phyloP scores from a whole-genome alignment of 2,797 vertebrate species.

The Acipenser ruthenus region DNA sequence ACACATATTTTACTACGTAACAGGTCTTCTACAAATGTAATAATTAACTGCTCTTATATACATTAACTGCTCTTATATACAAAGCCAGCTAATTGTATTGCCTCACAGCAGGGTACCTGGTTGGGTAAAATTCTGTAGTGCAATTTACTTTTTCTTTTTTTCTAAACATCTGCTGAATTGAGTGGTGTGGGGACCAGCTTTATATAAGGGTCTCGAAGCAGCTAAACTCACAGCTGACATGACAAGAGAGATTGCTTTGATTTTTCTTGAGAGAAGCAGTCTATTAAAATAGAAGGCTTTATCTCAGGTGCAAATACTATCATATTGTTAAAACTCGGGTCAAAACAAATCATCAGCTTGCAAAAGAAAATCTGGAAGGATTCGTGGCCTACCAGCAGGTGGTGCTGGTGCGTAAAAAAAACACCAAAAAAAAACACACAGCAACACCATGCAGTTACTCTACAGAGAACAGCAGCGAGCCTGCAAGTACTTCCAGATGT shows the following conservation, averaged over 20 bases:
- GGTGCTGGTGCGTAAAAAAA: background rate
- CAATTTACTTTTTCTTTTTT: constrained; percentile 4
- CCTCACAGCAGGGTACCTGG: constrained; percentile 2
- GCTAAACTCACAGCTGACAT: constrained; percentile 1
- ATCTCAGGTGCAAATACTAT: constrained; percentile 7
- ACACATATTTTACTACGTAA: background rate
- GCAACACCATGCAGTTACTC: background rate
- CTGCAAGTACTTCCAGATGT: background rate
- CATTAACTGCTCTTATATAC: too few species aligned
- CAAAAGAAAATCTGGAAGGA: background rate
- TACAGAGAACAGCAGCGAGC: background rate
- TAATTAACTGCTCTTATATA: background rate
- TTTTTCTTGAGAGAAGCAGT: constrained; percentile 1
- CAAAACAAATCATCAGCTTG: background rate
- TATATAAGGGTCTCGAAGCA: constrained; percentile 5
- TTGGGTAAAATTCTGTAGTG: constrained; percentile 8
- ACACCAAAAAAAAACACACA: constrained; percentile 1
- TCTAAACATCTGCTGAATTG: constrained; percentile 3
- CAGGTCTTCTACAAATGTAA: constrained; percentile 4
- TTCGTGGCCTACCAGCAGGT: background rate
- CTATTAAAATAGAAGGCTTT: background rate
- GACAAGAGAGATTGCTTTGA: background rate
- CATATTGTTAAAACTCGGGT: background rate
- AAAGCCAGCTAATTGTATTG: constrained; percentile 9
- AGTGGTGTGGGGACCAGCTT: background rate